phyloP scores from a whole-genome alignment of 2,888 invertebrate species.

The Heliconius charithonia region DNA sequence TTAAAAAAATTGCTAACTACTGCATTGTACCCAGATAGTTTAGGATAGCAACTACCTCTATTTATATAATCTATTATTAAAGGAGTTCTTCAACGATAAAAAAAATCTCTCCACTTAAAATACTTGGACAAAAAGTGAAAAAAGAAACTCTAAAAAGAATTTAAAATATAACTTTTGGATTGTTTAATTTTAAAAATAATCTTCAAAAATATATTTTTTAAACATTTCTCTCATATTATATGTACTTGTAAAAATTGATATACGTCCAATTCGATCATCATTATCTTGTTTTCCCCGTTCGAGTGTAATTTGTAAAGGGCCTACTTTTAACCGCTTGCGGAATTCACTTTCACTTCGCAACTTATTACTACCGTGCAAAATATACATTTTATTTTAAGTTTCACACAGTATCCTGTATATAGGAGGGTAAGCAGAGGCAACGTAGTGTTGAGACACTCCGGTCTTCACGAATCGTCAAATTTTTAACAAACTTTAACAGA shows the following conservation, averaged over 20 bases:
- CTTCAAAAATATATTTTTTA: not conserved
- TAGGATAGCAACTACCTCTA: too few relatives aligned
- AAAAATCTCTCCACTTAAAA: too few relatives aligned
- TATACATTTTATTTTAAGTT: not conserved
- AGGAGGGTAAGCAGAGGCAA: not conserved
- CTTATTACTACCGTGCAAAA: slow-evolving; percentile 46
- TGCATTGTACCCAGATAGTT: too few relatives aligned
- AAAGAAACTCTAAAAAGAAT: not conserved
- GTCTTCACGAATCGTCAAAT: not conserved
- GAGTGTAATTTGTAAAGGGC: slow-evolving; percentile 48
- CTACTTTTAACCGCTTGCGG: slow-evolving; percentile 52
- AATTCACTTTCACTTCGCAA: slow-evolving; percentile 62
- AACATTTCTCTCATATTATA: not conserved
- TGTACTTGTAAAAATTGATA: slow-evolving; percentile 15
- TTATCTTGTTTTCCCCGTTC: slow-evolving; percentile 22
- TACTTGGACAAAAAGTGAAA: not conserved
- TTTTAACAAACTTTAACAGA: not conserved
- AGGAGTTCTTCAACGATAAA: too few relatives aligned
- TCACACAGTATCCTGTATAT: not conserved
- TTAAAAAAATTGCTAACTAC: not conserved
- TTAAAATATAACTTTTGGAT: not conserved
- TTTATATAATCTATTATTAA: too few relatives aligned
- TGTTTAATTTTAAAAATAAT: not conserved
- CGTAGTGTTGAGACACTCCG: not conserved
- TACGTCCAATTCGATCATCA: slow-evolving; percentile 10